Percentiles rank a stretch among this genome's conserved stretches.
phyloP scores from a whole-genome alignment of 2,113 vertebrate genomes.

The Coryphaenoides rupestris region DNA sequence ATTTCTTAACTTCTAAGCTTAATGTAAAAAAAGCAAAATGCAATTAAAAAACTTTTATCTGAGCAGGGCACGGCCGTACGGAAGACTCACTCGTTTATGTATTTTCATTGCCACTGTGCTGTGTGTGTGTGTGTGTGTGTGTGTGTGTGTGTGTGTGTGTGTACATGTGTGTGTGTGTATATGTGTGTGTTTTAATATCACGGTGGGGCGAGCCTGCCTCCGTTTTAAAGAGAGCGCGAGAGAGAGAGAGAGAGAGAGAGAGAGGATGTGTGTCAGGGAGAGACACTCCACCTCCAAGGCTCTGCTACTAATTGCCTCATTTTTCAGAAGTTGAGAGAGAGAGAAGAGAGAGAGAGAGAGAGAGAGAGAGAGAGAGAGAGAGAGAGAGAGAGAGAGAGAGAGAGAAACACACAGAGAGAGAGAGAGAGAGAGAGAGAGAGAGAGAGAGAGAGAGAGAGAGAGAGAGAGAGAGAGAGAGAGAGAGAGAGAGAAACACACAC shows the following conservation, averaged over 20 bases:
- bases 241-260: not conserved
- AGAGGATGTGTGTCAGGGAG: not conserved
- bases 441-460: no score
- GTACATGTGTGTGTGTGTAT: no score
- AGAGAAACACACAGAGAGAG: no score
- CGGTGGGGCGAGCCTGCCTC: not conserved
- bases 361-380: not conserved
- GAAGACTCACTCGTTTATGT: not conserved
- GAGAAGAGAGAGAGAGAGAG: constrained; percentile 9
- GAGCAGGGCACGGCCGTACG: no score
- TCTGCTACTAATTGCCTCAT: constrained; percentile 54
- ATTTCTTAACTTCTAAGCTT: no score
- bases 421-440: not conserved
- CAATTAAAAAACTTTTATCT: no score
- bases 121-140: no score
- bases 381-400: not conserved
- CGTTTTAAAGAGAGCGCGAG: not conserved
- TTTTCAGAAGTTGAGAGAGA: constrained; percentile 41
- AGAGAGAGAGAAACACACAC: constrained; percentile 18
- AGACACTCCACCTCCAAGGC: constrained; percentile 29
- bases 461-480: not conserved
- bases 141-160: no score
- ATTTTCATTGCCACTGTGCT: not conserved
- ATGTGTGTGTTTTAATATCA: no score
- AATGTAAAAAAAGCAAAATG: no score